Conservation (phyloP, 2,113 vertebrate genomes). For the Takifugu bimaculatus region DNA sequence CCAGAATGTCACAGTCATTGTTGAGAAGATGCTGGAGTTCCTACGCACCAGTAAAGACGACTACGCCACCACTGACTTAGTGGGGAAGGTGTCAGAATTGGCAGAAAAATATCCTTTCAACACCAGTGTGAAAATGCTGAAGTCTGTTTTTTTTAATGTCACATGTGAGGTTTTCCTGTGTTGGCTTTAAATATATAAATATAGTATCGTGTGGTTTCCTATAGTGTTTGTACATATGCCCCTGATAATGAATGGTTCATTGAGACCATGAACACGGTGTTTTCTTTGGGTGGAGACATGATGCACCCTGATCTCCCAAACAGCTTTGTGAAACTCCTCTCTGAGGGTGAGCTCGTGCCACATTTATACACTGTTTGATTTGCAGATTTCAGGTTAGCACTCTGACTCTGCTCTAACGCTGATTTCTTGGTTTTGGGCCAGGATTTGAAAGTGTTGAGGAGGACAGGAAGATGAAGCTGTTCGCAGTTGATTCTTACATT, state of each 20-base stretch:
- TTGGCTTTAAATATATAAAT: neutral
- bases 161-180: too few relatives aligned
- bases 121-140: too few relatives aligned
- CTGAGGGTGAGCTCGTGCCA: constrained; percentile 79
- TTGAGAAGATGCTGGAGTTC: constrained; percentile 95
- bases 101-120: constrained; percentile 95
- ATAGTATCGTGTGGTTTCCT: constrained; percentile 63
- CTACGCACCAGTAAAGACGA: constrained; percentile 84
- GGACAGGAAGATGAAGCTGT: constrained; percentile 79
- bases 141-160: neutral
- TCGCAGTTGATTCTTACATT: constrained; percentile 86
- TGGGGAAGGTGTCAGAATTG: constrained; percentile 91
- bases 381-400: neutral
- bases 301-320: constrained; percentile 88
- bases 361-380: neutral
- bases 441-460: constrained; percentile 84
- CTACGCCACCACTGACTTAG: constrained; percentile 83
- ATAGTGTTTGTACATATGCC: constrained; percentile 82
- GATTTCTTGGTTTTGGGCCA: constrained; percentile 22
- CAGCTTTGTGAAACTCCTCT: constrained; percentile 87
- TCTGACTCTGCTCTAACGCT: neutral
- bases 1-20: constrained; percentile 90
- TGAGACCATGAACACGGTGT: constrained; percentile 92
- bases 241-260: constrained; percentile 94
- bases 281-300: constrained; percentile 87